Percentiles rank a stretch among this genome's conserved stretches.
Conservation (phyloP, 2,888 invertebrate species). For the Drosophila anceps region DNA sequence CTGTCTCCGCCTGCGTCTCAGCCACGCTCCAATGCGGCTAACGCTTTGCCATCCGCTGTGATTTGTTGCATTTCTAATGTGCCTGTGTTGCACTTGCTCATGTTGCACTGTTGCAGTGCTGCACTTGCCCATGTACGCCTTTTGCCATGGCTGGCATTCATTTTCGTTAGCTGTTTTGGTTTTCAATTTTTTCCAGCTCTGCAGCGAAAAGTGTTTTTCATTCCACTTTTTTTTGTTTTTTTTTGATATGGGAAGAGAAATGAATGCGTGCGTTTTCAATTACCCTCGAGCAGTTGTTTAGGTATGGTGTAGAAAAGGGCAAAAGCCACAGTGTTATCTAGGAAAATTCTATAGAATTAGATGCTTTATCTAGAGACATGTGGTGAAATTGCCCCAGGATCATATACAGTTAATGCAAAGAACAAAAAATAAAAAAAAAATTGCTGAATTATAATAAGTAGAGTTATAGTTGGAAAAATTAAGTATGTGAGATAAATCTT, state of each 20-base stretch:
- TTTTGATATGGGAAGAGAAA: constrained; percentile 24
- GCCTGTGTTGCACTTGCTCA: constrained; percentile 72
- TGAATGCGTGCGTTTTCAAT: constrained; percentile 71
- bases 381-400: constrained; percentile 47
- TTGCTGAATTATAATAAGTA: constrained; percentile 8
- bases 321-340: constrained; percentile 47
- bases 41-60: constrained; percentile 57
- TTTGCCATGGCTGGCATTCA: constrained; percentile 55
- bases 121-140: constrained; percentile 60
- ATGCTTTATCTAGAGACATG: constrained; percentile 36
- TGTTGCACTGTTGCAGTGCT: constrained; percentile 51
- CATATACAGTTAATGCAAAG: constrained; percentile 34
- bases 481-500: not conserved
- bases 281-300: constrained; percentile 60
- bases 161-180: constrained; percentile 60
- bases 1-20: constrained; percentile 23
- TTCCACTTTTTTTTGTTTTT: constrained; percentile 1
- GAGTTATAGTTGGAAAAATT: constrained; percentile 17
- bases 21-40: constrained; percentile 53
- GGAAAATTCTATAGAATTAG: constrained; percentile 33
- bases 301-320: constrained; percentile 48
- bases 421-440: not conserved
- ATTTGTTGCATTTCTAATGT: constrained; percentile 79
- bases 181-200: constrained; percentile 66
- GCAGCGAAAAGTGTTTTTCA: constrained; percentile 49